These are phyloP conservation scores for Peribatodes rhomboidaria DNA, from an alignment of 2,888 invertebrate species.

Conservation along the genomic window DNA sequence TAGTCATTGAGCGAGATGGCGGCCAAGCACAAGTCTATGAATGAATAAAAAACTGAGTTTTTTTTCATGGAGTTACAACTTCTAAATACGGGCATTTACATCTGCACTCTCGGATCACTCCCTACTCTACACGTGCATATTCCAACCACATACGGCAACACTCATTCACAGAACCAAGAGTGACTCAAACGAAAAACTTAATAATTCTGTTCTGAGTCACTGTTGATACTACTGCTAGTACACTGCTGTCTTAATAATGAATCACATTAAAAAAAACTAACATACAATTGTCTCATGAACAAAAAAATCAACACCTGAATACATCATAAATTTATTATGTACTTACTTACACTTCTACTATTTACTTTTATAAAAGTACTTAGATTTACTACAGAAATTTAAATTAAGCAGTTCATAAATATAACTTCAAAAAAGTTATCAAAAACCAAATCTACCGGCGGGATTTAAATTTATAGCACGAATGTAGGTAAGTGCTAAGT, in stretches of 20 bases:
- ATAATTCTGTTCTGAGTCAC: constrained; percentile 37
- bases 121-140: not conserved
- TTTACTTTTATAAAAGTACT: not conserved
- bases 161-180: constrained; percentile 39
- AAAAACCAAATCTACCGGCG: too few relatives aligned
- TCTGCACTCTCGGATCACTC: not conserved
- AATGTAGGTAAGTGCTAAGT: too few relatives aligned
- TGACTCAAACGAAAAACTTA: constrained; percentile 38
- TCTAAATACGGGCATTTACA: too few relatives aligned
- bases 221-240: constrained; percentile 22
- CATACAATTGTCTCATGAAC: not conserved
- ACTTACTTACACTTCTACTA: not conserved
- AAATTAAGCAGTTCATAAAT: too few relatives aligned
- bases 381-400: not conserved
- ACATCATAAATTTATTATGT: not conserved
- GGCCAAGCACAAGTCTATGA: too few relatives aligned
- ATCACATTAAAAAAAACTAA: constrained; percentile 28
- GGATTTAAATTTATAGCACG: too few relatives aligned
- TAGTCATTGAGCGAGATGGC: too few relatives aligned
- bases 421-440: too few relatives aligned
- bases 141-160: constrained; percentile 23
- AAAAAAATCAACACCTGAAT: constrained; percentile 5
- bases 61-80: too few relatives aligned
- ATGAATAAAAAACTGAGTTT: not conserved
- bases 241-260: constrained; percentile 36